phyloP scores from a whole-genome alignment of 2,797 vertebrate genomes.

The Pseudopleuronectes americanus region DNA sequence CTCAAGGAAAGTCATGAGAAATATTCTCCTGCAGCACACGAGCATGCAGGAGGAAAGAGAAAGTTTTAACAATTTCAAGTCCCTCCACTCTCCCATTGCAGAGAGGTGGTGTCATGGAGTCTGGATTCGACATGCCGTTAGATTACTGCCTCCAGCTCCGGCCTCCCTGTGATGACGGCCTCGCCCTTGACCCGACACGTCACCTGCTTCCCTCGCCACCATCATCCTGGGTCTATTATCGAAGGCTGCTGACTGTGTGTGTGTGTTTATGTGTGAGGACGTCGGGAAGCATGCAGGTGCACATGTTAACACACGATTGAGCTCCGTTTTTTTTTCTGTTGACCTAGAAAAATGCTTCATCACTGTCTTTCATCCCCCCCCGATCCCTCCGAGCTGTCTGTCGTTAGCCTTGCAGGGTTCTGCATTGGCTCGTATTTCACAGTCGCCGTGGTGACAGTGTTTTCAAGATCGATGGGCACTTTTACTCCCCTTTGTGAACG shows the following conservation, averaged over 20 bases:
- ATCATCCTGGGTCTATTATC: conserved; percentile 17
- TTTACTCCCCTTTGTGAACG: conserved; percentile 36
- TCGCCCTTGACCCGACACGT: conserved; percentile 51
- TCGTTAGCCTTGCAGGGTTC: conserved; percentile 35
- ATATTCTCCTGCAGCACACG: too few species aligned
- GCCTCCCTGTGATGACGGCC: conserved; percentile 44
- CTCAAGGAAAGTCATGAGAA: background rate
- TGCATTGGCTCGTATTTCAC: conserved; percentile 42
- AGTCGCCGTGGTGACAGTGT: conserved; percentile 35
- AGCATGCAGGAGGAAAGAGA: background rate
- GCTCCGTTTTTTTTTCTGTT: conserved; percentile 14
- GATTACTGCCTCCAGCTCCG: conserved; percentile 52
- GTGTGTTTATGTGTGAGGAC: background rate
- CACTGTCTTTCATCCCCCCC: conserved; percentile 19
- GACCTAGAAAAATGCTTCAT: conserved; percentile 38
- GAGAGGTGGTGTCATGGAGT: conserved; percentile 49
- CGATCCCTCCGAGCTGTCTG: conserved; percentile 23
- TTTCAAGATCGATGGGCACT: conserved; percentile 49
- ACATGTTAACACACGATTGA: conserved; percentile 17
- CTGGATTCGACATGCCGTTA: conserved; percentile 62
- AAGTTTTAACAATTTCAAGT: conserved; percentile 44
- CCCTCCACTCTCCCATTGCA: conserved; percentile 12
- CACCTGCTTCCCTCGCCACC: conserved; percentile 16
- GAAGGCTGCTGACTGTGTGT: conserved; percentile 4
- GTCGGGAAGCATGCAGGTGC: conserved; percentile 12